These are phyloP conservation scores for Sinopyrophorus schimmeli DNA, from an alignment of 2,888 invertebrate genomes.

Conservation along the genomic window DNA sequence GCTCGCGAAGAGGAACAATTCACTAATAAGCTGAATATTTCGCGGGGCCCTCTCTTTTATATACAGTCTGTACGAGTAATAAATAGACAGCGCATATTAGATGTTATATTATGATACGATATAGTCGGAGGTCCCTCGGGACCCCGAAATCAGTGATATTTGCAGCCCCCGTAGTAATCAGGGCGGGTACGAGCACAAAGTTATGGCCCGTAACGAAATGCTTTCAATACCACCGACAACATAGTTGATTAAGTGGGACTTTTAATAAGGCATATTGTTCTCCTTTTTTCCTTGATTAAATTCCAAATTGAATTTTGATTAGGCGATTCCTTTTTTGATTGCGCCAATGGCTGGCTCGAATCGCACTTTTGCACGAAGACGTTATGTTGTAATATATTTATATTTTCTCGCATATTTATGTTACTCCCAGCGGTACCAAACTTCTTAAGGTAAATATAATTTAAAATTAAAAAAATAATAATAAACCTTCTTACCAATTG, in stretches of 20 bases:
- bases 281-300: slow-evolving; percentile 37
- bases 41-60: slow-evolving; percentile 33
- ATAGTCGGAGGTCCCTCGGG: slow-evolving; percentile 58
- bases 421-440: no score
- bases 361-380: no score
- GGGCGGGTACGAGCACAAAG: slow-evolving; percentile 44
- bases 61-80: slow-evolving; percentile 30
- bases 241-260: slow-evolving; percentile 45
- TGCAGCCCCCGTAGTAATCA: slow-evolving; percentile 60
- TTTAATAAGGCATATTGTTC: slow-evolving; percentile 45
- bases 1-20: slow-evolving; percentile 22
- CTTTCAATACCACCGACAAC: slow-evolving; percentile 40
- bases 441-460: no score
- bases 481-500: no score
- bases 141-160: slow-evolving; percentile 71
- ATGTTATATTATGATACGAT: slow-evolving; percentile 38
- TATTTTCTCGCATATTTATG: no score
- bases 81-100: slow-evolving; percentile 39
- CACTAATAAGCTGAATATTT: slow-evolving; percentile 34
- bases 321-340: no score
- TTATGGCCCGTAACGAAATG: slow-evolving; percentile 54
- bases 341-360: no score
- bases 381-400: no score
- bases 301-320: slow-evolving; percentile 34
- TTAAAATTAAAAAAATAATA: no score